Evolutionary conservation across 1,140 invertebrate genomes (phyloP).

Genomic region (Diorhabda elongata): DNA sequence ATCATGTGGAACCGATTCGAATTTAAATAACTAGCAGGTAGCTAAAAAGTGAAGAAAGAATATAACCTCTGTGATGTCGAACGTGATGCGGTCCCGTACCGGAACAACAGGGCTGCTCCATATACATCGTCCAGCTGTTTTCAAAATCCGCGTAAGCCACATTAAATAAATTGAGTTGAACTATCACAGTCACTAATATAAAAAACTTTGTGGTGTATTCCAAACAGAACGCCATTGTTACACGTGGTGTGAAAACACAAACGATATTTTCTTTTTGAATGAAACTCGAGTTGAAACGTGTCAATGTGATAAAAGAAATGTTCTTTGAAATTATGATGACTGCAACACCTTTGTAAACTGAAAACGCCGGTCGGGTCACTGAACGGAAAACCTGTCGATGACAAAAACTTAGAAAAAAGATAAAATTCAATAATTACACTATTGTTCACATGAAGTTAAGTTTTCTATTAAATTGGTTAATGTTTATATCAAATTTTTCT

Average conservation of each 20-base stretch:
- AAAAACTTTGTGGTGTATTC: slow-evolving; percentile 20
- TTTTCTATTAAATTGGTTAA: too few relatives aligned
- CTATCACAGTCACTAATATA: slow-evolving; percentile 30
- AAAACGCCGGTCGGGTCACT: background rate
- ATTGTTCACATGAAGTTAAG: background rate
- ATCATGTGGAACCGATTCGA: too few relatives aligned
- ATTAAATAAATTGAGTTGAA: slow-evolving; percentile 13
- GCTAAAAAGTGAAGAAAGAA: background rate
- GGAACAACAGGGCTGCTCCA: slow-evolving; percentile 46
- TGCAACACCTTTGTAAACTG: background rate
- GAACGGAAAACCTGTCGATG: background rate
- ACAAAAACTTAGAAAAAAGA: slow-evolving; percentile 2
- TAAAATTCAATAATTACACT: slow-evolving; percentile 1
- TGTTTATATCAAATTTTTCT: background rate
- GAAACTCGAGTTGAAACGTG: background rate
- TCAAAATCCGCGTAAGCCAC: slow-evolving; percentile 42
- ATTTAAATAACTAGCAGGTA: background rate
- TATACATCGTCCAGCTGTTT: slow-evolving; percentile 48
- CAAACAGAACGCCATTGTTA: slow-evolving; percentile 8
- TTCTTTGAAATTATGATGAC: background rate
- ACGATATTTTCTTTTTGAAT: slow-evolving; percentile 4
- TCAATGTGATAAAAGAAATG: background rate
- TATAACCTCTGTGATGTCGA: slow-evolving; percentile 46
- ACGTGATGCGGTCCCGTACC: slow-evolving; percentile 43
- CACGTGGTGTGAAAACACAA: slow-evolving; percentile 8